phyloP scores from a whole-genome alignment of 2,888 invertebrate species.

The Ecdyonurus torrentis region DNA sequence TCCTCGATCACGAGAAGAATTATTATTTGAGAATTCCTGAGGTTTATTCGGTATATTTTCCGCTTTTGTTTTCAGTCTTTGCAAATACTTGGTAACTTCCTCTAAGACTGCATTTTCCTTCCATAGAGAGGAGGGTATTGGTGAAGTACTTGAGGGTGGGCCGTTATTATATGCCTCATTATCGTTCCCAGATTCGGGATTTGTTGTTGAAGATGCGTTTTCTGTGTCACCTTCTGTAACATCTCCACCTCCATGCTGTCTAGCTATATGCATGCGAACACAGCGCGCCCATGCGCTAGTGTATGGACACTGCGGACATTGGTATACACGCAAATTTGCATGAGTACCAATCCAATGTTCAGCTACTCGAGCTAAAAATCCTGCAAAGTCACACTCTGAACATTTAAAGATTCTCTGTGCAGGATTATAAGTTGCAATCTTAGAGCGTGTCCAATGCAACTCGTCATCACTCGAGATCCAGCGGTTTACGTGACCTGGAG shows the following conservation, averaged over 20 bases:
- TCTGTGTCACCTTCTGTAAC: conserved; percentile 6
- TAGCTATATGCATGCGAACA: conserved; percentile 51
- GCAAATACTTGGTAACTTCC: conserved; percentile 53
- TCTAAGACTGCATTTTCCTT: conserved; percentile 58
- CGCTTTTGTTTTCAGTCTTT: conserved; percentile 46
- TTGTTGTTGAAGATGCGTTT: conserved; percentile 3
- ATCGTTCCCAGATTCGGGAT: neutral
- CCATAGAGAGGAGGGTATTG: conserved; percentile 25
- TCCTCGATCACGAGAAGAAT: conserved; percentile 10
- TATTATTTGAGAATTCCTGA: conserved; percentile 3
- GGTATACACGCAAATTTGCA: conserved; percentile 45
- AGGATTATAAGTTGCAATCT: conserved; percentile 63
- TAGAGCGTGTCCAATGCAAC: conserved; percentile 49
- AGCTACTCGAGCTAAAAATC: conserved; percentile 52
- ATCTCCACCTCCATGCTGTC: conserved; percentile 47
- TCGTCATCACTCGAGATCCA: conserved; percentile 8
- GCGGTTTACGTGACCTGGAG: conserved; percentile 6
- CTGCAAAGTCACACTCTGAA: conserved; percentile 58
- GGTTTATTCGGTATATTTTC: conserved; percentile 20
- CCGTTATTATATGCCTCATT: neutral
- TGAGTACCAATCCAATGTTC: conserved; percentile 64
- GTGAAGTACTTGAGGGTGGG: neutral
- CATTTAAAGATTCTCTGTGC: conserved; percentile 58
- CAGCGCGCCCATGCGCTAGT: conserved; percentile 60
- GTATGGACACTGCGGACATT: conserved; percentile 51